Evolutionary conservation across 2,888 invertebrate genomes (phyloP).

Genomic region (Andrena bicolor): DNA sequence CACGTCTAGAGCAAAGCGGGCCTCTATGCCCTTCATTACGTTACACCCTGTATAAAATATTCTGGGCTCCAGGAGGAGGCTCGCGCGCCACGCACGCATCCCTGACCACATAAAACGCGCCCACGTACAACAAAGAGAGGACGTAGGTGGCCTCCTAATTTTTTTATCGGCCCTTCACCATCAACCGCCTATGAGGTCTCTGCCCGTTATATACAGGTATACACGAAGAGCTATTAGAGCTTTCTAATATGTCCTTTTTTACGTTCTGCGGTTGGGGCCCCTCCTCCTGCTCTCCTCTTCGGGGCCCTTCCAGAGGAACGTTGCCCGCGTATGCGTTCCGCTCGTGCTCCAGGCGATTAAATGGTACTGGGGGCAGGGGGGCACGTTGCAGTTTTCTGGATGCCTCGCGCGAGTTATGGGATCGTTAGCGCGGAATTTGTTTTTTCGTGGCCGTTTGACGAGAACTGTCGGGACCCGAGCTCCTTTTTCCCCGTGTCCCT

Average conservation of each 20-base stretch:
- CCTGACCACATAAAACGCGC: constrained; percentile 43
- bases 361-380: constrained; percentile 4
- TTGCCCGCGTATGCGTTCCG: constrained; percentile 24
- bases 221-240: constrained; percentile 45
- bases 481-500: neutral
- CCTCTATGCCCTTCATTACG: neutral
- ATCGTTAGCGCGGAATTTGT: constrained; percentile 32
- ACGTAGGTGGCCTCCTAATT: constrained; percentile 69
- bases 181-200: constrained; percentile 26
- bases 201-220: constrained; percentile 22
- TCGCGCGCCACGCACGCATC: constrained; percentile 28
- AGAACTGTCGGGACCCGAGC: neutral
- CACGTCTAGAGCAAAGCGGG: too few relatives aligned
- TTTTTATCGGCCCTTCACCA: constrained; percentile 62
- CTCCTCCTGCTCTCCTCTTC: neutral
- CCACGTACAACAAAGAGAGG: constrained; percentile 52
- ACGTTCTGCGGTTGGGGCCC: neutral
- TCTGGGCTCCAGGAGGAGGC: constrained; percentile 32
- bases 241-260: constrained; percentile 39
- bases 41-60: constrained; percentile 61
- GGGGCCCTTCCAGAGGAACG: constrained; percentile 25
- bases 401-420: constrained; percentile 35
- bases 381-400: constrained; percentile 21
- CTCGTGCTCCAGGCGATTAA: constrained; percentile 36
- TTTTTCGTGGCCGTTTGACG: constrained; percentile 6